Conservation (phyloP, 2,113 vertebrate genomes). For the Taurulus bubalis region DNA sequence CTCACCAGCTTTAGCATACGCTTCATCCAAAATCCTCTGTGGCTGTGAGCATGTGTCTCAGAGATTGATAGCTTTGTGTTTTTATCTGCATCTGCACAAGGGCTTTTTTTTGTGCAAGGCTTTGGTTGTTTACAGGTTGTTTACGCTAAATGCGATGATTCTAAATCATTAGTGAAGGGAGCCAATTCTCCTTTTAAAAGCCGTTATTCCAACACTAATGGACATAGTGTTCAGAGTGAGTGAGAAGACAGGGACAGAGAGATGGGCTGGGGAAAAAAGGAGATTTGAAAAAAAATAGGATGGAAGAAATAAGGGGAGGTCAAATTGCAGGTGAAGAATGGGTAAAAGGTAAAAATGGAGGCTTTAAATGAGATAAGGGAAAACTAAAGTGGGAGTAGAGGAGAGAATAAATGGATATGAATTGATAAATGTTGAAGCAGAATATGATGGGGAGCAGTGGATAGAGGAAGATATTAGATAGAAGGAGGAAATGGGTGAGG, state of each 20-base stretch:
- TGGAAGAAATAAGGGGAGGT: conserved; percentile 14
- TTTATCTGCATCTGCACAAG: conserved; percentile 27
- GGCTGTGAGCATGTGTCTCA: neutral
- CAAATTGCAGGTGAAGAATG: conserved; percentile 36
- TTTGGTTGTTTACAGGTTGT: conserved; percentile 43
- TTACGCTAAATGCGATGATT: conserved; percentile 16
- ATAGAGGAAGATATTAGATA: conserved; percentile 36
- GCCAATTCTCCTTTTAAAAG: conserved; percentile 54
- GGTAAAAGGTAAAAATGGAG: conserved; percentile 11
- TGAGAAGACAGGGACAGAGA: conserved; percentile 6
- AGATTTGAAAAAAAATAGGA: conserved; percentile 16
- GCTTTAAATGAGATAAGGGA: conserved; percentile 34
- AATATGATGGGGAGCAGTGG: conserved; percentile 16
- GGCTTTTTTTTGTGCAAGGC: conserved; percentile 5
- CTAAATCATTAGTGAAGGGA: conserved; percentile 53
- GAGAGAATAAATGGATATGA: conserved; percentile 31
- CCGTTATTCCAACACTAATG: conserved; percentile 46
- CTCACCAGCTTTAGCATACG: neutral
- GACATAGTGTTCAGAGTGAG: conserved; percentile 23
- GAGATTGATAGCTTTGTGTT: conserved; percentile 30
- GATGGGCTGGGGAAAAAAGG: neutral
- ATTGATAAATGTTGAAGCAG: conserved; percentile 55
- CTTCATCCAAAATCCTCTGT: neutral
- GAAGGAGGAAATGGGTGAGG: neutral
- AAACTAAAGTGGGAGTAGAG: conserved; percentile 20